Percentiles rank a stretch among this genome's conserved stretches.
phyloP scores from a whole-genome alignment of 2,797 vertebrate genomes.

The Australoheros facetus region DNA sequence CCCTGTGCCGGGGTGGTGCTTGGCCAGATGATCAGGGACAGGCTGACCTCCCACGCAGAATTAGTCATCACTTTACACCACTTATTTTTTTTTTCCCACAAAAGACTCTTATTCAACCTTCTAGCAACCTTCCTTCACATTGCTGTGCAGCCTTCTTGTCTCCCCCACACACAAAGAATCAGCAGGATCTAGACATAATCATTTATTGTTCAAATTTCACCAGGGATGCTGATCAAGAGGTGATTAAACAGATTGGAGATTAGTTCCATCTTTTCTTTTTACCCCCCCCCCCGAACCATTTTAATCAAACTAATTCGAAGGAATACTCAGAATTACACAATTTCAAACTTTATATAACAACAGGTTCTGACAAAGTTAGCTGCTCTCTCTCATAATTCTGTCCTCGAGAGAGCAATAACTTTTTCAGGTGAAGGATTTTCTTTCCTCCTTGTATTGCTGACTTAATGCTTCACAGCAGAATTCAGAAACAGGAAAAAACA shows the following conservation, averaged over 20 bases:
- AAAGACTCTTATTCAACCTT: slow-evolving; percentile 72
- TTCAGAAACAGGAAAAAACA: not conserved
- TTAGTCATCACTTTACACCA: slow-evolving; percentile 82
- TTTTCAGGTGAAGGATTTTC: not conserved
- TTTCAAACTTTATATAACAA: slow-evolving; percentile 4
- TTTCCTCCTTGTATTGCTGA: not conserved
- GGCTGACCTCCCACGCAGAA: slow-evolving; percentile 81
- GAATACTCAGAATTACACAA: not conserved
- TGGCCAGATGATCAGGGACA: slow-evolving; percentile 77
- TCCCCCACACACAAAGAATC: slow-evolving; percentile 36
- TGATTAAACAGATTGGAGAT: slow-evolving; percentile 19
- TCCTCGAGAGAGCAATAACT: not conserved
- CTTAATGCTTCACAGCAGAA: not conserved
- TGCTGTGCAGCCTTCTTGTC: slow-evolving; percentile 52
- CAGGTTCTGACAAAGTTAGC: not conserved
- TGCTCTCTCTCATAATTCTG: not conserved
- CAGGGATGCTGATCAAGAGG: slow-evolving; percentile 35
- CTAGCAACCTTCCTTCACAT: slow-evolving; percentile 65
- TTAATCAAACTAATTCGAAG: slow-evolving; percentile 8
- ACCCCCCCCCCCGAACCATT: not conserved
- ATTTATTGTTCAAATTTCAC: slow-evolving; percentile 51
- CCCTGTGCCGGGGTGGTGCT: slow-evolving; percentile 69
- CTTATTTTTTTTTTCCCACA: slow-evolving; percentile 59
- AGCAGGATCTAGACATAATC: slow-evolving; percentile 44
- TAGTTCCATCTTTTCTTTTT: not conserved